Evolutionary conservation across 2,797 vertebrate genomes (phyloP).

Genomic region (Tamandua tetradactyla): DNA sequence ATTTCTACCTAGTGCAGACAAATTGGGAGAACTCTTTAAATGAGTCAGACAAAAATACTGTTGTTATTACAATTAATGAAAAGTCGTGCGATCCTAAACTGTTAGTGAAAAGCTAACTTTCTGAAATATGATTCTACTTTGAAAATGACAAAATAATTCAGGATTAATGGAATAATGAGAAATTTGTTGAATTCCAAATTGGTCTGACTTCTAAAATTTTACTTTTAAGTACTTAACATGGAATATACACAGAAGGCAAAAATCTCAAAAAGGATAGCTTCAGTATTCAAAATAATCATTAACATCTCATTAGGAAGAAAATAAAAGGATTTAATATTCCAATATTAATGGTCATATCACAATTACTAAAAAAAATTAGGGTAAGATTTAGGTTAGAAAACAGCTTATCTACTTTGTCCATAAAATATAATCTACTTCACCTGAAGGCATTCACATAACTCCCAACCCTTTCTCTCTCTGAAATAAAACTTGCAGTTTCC

Average conservation of each 20-base stretch:
- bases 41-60: not conserved
- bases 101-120: not conserved
- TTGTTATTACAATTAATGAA: not conserved
- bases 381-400: not conserved
- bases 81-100: not conserved
- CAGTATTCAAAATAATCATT: not conserved
- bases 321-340: not conserved
- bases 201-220: not conserved
- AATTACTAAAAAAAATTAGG: not conserved
- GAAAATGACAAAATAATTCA: not conserved
- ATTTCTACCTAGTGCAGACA: accelerated
- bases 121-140: not conserved
- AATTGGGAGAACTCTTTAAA: too few relatives aligned
- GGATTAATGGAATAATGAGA: not conserved
- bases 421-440: not conserved
- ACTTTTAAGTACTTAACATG: not conserved
- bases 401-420: not conserved
- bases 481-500: not conserved
- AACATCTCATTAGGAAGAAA: not conserved
- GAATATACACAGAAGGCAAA: not conserved
- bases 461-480: too few relatives aligned
- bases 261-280: not conserved
- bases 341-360: not conserved
- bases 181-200: not conserved
- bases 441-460: not conserved